Base-by-base conservation (phyloP, 1,140 invertebrate genomes). In the Temnothorax longispinosus region DNA sequence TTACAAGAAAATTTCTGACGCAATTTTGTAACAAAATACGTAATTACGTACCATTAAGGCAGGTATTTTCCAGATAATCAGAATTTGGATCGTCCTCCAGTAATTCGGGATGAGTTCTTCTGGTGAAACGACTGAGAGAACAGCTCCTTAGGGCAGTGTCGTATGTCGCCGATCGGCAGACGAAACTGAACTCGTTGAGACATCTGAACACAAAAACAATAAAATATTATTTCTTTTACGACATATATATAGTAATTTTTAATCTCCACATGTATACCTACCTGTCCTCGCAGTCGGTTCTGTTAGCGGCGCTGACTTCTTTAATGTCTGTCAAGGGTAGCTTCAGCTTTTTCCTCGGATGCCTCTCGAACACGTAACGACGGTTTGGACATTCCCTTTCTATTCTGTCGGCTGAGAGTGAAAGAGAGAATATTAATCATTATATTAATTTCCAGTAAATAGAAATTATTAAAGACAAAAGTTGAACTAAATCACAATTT, bases 41-140 rank as follows among this genome's bases (percentile, higher is more conserved):
- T 60, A 60, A 38, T 64, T 54, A 71, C 11, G 18, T 91, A 98
- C 98, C 97, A 94, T 98, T 98, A 1, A 99, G 94, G 93, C 98
- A 99, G 56, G 98, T 98, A 92, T 99, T 99, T 96, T 99, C 98
- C 88, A 98, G 95, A 94, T 99, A 99, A 94, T 99, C 98, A 1
- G 97, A 97, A 94, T 98, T 98, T 1, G 98, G 97, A 94, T 98
- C 98, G 89, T 98, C 97, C 92, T 98, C 97, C 41, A 98, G 93
- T 3, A 98, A 95, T 90, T 98, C 97, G 0, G 98, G 98, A 94
- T 98, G 98, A 1, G 98, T 98, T 89, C 98, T 96, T 89, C 98
- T 95, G 0, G 98, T 99, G 90, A 98, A 98, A 78, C 97, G 94
- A 93, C 97, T 98, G 13, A 99, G 93, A 3, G 97, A 97, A 92